Evolutionary conservation across 23 tunicate genomes (phyloP), one percentile per base, ranked within the genome.

Genomic region (Ascidia mentula): DNA sequence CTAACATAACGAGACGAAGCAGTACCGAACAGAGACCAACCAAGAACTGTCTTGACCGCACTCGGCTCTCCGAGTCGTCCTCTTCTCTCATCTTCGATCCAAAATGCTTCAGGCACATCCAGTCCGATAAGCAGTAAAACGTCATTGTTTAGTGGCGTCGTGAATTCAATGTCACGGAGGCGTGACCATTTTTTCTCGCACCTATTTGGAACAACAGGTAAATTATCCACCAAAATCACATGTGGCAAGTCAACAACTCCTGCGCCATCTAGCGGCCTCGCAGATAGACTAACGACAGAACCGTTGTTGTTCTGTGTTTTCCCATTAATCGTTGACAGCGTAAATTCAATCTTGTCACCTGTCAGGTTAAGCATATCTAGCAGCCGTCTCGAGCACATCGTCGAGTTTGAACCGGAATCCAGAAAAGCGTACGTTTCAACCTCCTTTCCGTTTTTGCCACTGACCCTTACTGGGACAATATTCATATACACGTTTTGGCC

Each of bases 1-100:
- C 8, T 34, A 6, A 18, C 37, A 34, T 3, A 35, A 34, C 65
- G 65, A 53, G 65, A 9, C 65, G 65, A 6, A 53, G 65, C 7
- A 53, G 79, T 38, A 38, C 53, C 79, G 46, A 75, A 18, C 39
- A 73, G 40, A 35, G 53, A 37, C 79, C 79, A 75, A 31, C 79
- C 79, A 22, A 38, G 53, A 38, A 39, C 34, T 28, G 53, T 75
- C 53, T 75, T 38, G 9, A 75, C 28, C 36, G 79, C 53, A 22
- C 34, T 35, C 53, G 79, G 53, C 40, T 73, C 77, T 22, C 77
- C 77, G 30, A 12, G 77, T 34, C 40, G 39, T 34, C 79, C 79
- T 38, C 37, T 38, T 28, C 79, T 28, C 34, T 38, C 46, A 38
- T 38, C 20, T 36, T 28, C 46, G 79, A 30, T 33, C 46, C 79